Conservation (phyloP, 2,797 vertebrate species). For the Coranthus polyacanthus region DNA sequence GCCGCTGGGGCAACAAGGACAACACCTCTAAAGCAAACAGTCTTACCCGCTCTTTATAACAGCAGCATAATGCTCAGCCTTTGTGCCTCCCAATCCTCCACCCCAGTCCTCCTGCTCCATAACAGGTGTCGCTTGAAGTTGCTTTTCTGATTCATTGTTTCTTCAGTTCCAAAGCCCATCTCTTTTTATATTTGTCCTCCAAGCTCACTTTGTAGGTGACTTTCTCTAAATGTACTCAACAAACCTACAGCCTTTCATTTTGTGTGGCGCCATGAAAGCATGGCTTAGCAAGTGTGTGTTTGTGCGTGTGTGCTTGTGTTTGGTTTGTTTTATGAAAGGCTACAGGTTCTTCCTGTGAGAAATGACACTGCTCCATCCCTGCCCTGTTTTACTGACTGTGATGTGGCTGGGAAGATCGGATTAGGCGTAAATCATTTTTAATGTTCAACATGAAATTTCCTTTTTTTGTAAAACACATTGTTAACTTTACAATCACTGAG, state of each 20-base stretch:
- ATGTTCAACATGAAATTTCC: no score
- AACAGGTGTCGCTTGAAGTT: constrained; percentile 84
- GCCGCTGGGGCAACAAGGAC: constrained; percentile 83
- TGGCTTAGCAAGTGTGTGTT: constrained; percentile 51
- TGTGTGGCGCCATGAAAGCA: constrained; percentile 48
- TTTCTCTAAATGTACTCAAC: constrained; percentile 75
- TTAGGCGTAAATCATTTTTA: not conserved
- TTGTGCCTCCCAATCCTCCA: constrained; percentile 72
- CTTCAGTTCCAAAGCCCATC: constrained; percentile 62
- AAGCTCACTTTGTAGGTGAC: constrained; percentile 65
- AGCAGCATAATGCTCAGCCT: constrained; percentile 80
- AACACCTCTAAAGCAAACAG: constrained; percentile 90
- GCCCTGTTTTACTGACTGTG: constrained; percentile 7
- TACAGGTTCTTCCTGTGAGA: constrained; percentile 50
- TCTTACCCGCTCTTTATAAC: constrained; percentile 73
- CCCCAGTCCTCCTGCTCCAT: constrained; percentile 70
- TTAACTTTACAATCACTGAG: no score
- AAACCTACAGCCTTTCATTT: constrained; percentile 69
- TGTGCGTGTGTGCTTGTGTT: constrained; percentile 31
- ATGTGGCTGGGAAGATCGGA: not conserved
- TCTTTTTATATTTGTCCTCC: constrained; percentile 72
- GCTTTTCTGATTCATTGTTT: constrained; percentile 80
- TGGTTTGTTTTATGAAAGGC: constrained; percentile 48
- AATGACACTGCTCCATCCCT: constrained; percentile 31
- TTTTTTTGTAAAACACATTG: no score